phyloP scores from a whole-genome alignment of 1,140 invertebrate genomes.

The Contarinia nasturtii region DNA sequence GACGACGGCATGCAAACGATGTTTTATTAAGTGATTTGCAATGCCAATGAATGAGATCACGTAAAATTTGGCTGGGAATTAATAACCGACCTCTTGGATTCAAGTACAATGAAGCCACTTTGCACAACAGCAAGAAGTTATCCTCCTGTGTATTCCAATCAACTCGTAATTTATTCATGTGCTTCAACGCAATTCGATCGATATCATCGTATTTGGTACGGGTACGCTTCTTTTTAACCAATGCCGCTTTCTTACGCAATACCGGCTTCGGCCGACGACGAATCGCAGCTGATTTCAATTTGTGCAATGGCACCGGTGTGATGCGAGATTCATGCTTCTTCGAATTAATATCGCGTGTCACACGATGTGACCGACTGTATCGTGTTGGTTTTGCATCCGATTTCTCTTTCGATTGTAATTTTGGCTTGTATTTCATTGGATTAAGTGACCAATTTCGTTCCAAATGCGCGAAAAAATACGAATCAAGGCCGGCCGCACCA shows the following conservation, averaged over 20 bases:
- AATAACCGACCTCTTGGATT: conserved; percentile 29
- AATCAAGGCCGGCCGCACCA: conserved; percentile 56
- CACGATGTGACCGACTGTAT: not conserved
- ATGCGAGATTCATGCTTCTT: conserved; percentile 14
- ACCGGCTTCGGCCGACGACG: conserved; percentile 3
- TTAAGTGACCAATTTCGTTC: conserved; percentile 41
- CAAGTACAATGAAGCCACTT: conserved; percentile 43
- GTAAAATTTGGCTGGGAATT: conserved; percentile 28
- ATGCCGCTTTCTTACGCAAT: conserved; percentile 3
- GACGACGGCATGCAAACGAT: conserved; percentile 41
- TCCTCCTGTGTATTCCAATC: conserved; percentile 42
- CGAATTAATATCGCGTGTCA: conserved; percentile 8
- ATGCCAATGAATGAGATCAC: conserved; percentile 41
- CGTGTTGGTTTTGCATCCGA: not conserved
- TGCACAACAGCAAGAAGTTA: conserved; percentile 42
- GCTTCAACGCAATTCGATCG: conserved; percentile 41
- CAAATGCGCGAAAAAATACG: conserved; percentile 43
- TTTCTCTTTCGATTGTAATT: conserved; percentile 11
- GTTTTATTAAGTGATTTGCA: conserved; percentile 43
- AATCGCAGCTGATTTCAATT: conserved; percentile 9
- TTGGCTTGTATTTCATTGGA: conserved; percentile 1
- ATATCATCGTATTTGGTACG: conserved; percentile 34
- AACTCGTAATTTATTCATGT: conserved; percentile 40
- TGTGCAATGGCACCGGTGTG: conserved; percentile 13
- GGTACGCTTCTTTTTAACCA: no score